These are phyloP conservation scores for Lithophane socia DNA, from an alignment of 2,888 invertebrate species.

Conservation along the genomic window DNA sequence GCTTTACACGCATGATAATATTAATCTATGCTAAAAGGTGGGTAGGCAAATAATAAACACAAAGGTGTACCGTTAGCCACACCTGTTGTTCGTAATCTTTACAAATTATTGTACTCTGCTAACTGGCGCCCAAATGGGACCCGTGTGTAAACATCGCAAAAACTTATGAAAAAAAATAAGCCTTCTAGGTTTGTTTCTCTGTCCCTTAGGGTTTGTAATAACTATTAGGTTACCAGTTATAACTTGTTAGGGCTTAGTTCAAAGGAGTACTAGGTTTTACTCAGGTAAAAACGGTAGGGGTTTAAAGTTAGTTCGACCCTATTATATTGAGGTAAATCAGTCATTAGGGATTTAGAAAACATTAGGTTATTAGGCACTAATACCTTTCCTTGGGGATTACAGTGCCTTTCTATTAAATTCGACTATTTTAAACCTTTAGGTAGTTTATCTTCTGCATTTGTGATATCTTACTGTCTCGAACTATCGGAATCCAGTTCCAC, in stretches of 20 bases:
- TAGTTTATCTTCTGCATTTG: not conserved
- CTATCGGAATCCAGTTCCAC: not conserved
- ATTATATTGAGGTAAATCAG: not conserved
- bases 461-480: not conserved
- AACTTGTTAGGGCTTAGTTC: conserved; percentile 8
- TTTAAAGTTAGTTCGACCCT: conserved; percentile 1
- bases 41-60: conserved; percentile 62
- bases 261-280: conserved; percentile 11
- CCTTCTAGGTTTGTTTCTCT: conserved; percentile 1
- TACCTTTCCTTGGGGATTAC: too few relatives aligned
- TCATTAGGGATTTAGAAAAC: not conserved
- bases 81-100: conserved; percentile 69
- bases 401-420: not conserved
- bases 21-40: conserved; percentile 60
- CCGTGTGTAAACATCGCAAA: conserved; percentile 8
- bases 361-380: not conserved
- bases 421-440: not conserved
- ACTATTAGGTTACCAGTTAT: conserved; percentile 10
- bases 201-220: conserved; percentile 12
- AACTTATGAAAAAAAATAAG: conserved; percentile 43
- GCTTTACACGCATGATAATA: conserved; percentile 23
- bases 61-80: conserved; percentile 62
- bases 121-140: conserved; percentile 53
- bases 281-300: not conserved
- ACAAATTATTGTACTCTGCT: conserved; percentile 65